phyloP scores from a whole-genome alignment of 2,113 vertebrate species.

The Sander lucioperca region DNA sequence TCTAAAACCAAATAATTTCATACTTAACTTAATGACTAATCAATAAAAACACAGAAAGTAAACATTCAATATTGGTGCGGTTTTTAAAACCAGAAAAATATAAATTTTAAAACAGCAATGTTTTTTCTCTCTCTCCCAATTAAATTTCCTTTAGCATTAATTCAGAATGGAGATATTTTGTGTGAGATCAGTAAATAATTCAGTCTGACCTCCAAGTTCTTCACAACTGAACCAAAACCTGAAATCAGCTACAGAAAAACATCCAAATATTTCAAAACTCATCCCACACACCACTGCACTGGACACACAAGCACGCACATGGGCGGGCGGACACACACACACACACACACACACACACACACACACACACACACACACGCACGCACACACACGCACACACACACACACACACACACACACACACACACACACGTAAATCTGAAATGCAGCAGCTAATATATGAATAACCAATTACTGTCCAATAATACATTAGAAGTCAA shows the following conservation, averaged over 20 bases:
- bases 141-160: slow-evolving; percentile 3
- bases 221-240: slow-evolving; percentile 57
- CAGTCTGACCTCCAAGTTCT: slow-evolving; percentile 61
- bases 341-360: background rate
- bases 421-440: slow-evolving; percentile 20
- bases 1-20: background rate
- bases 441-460: slow-evolving; percentile 45
- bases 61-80: background rate
- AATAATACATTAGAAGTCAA: slow-evolving; percentile 39
- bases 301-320: slow-evolving; percentile 9
- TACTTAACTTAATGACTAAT: background rate
- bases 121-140: background rate
- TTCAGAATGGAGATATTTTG: slow-evolving; percentile 39
- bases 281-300: slow-evolving; percentile 60
- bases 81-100: background rate
- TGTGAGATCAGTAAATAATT: slow-evolving; percentile 56
- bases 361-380: slow-evolving; percentile 7
- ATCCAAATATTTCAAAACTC: slow-evolving; percentile 53
- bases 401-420: background rate
- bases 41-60: background rate
- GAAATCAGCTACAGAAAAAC: slow-evolving; percentile 46
- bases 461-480: slow-evolving; percentile 67
- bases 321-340: background rate
- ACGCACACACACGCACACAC: background rate
- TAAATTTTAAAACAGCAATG: background rate